Base-by-base conservation (phyloP, 2,888 invertebrate genomes). In the Limnephilus auricula region DNA sequence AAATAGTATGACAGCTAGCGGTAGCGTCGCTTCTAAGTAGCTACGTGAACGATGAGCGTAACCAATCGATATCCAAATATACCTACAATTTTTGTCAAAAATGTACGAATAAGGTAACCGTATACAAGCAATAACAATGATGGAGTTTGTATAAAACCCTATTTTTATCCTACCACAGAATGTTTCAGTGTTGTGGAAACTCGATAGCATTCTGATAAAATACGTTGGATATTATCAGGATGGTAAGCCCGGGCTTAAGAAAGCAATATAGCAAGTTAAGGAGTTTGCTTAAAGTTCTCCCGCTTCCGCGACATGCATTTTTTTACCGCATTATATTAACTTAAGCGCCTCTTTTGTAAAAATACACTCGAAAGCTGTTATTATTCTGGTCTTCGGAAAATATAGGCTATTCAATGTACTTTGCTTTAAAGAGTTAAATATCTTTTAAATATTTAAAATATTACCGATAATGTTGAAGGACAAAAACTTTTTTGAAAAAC, bases 271-370 rank as follows among this genome's bases (percentile, higher is more conserved):
- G 82, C 18, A 82, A 82, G 34, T 82, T 34, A 25, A 32, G 34
- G 5, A 32, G 80, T 80, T 80, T 82, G 25, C 34, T 18, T 82
- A 34, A 34, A 82, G 82, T 82, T 82, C 15, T 10, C 18, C 25
- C 82, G 34, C 25, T 82, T 25, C 82, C 82, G 34, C 25, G 25
- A 82, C 82, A 82, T 34, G 34, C 82, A 34, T 34, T 82, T 82
- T 82, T 82, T 82, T 82, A 34, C 34, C 34, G 25, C 34, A 82
- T 82, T 82, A 34, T 82, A n/a, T 65, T 65, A 65, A 65, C 25
- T 9, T n/a, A 65, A 2, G n/a, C 65, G 25, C 65, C 65, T 65
- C 25, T 25, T 65, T 65, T 65, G 6, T 65, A 25, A 25, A 65
- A 65, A 65, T 9, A 25, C 25, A 25, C 65, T 65, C 25, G 9